These are phyloP conservation scores for Hypocryptadius cinnamomeus DNA, from an alignment of 2,113 vertebrate genomes.

Conservation along the genomic window DNA sequence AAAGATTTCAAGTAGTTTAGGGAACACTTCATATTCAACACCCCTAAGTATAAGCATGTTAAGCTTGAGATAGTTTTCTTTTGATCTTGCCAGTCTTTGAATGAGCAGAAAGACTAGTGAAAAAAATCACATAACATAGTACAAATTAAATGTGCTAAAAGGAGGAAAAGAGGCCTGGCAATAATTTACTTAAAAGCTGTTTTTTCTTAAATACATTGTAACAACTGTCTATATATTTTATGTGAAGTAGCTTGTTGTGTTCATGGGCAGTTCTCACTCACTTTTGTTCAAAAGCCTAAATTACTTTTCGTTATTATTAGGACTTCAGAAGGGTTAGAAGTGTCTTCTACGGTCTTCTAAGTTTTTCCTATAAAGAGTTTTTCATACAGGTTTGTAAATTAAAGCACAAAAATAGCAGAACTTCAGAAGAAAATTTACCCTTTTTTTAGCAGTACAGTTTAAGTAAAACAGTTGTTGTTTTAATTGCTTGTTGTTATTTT, in stretches of 20 bases:
- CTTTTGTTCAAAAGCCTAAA: neutral
- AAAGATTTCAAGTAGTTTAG: neutral
- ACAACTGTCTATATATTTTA: neutral
- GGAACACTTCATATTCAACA: neutral
- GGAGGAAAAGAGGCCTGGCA: neutral
- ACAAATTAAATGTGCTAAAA: neutral
- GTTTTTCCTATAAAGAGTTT: neutral
- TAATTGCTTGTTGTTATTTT: neutral
- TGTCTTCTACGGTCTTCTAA: neutral
- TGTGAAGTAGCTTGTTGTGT: neutral
- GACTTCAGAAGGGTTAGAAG: neutral
- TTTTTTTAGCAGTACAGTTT: neutral
- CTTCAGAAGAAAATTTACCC: neutral
- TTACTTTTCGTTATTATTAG: neutral
- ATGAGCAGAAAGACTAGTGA: neutral
- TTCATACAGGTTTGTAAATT: neutral
- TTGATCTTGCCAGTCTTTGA: neutral
- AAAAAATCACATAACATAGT: neutral
- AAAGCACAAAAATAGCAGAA: neutral
- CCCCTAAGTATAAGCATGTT: neutral
- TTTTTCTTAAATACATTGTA: neutral
- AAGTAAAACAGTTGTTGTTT: neutral
- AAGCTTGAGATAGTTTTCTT: neutral
- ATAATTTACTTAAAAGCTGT: neutral
- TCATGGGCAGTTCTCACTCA: neutral